Base-by-base conservation (phyloP, 2,113 vertebrate genomes). In the Hypanus sabinus region DNA sequence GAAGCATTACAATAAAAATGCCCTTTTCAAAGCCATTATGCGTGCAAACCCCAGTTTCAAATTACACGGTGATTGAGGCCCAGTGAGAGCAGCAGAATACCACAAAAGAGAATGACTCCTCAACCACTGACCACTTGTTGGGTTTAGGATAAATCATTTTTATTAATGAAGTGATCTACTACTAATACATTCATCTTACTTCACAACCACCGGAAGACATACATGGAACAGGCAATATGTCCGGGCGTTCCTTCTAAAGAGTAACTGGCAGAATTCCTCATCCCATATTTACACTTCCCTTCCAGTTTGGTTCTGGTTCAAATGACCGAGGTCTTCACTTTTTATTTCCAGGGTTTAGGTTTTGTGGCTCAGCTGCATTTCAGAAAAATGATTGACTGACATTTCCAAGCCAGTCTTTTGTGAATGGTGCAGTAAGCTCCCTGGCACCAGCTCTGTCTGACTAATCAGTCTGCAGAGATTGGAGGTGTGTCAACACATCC, bases 371-470 rank as follows among this genome's bases (percentile, higher is more conserved):
- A 46, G 90, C 90, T 71, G 36, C 12, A 60, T 22, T 73, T 73
- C 24, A 73, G 71, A 33, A 55, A 90, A 93, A 46, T 75, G 91
- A 38, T 55, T 73, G 68, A 75, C 91, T 75, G 36, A 68, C 91
- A 73, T 93, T 73, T 73, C 38, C 10, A 93, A 27, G 46, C 9
- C 91, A 93, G 38, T 93, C 91, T 73, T 73, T 93, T 75, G 68
- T 93, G 91, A 93, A 73, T 93, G 91, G 91, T 73, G 38, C n/a
- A 55, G 68, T 93, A 93, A 93, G 38, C 70, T 73, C 10, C 16
- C 91, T 75, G 90, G 90, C 90, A 92, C 68, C 90, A 92, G 36
- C 70, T 30, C 70, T 36, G n/a, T 36, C 68, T 93, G 91, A 93
- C 91, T 55, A 73, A 70, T 71, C 70, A 8, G 36, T 55, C 71